Percentiles rank a stretch among this genome's conserved stretches.
Conservation (phyloP, 2,888 invertebrate genomes). For the Ecliptopera silaceata region DNA sequence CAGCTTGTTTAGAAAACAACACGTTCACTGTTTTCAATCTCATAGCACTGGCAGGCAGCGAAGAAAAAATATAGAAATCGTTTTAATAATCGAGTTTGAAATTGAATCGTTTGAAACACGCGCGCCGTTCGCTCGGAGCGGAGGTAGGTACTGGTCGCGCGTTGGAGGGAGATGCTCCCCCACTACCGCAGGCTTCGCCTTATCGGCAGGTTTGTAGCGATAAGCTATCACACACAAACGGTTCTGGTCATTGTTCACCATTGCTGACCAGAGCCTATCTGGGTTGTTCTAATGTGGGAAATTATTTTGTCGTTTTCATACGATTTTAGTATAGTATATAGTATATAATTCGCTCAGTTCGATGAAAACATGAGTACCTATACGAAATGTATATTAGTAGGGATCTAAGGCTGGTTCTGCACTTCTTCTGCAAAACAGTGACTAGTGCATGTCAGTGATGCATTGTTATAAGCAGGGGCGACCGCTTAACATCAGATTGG, state of each 20-base stretch:
- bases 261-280: not conserved
- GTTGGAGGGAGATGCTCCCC: conserved; percentile 48
- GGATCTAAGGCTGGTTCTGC: too few relatives aligned
- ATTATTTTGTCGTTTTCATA: not conserved
- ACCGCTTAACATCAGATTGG: too few relatives aligned
- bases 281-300: conserved; percentile 8
- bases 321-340: too few relatives aligned
- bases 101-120: conserved; percentile 47
- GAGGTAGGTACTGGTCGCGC: conserved; percentile 63
- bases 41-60: conserved; percentile 34
- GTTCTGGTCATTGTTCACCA: conserved; percentile 9
- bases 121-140: conserved; percentile 54
- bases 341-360: too few relatives aligned
- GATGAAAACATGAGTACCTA: too few relatives aligned
- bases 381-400: too few relatives aligned
- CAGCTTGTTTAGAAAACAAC: conserved; percentile 39
- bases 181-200: conserved; percentile 58
- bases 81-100: conserved; percentile 34
- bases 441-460: too few relatives aligned
- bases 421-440: too few relatives aligned
- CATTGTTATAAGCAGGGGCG: too few relatives aligned
- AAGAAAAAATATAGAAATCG: conserved; percentile 23
- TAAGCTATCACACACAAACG: conserved; percentile 58
- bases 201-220: conserved; percentile 62
- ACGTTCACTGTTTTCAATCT: conserved; percentile 39